Base-by-base conservation (phyloP, 2,797 vertebrate species). In the Lepus townsendii region DNA sequence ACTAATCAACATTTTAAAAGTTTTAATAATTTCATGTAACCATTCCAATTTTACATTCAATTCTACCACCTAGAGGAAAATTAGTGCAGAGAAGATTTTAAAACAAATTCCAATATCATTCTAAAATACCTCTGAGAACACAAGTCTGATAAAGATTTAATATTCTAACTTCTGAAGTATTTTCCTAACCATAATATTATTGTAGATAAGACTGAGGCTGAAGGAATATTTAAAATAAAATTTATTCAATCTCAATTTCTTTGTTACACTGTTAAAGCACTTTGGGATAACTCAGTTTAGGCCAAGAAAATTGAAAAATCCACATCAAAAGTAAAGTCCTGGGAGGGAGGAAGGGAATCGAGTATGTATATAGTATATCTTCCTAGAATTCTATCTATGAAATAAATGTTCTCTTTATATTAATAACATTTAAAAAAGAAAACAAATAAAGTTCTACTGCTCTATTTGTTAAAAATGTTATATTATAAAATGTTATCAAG, bases 31-130 rank as follows among this genome's bases (percentile, higher is more conserved):
- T 83, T 92, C 85, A 87, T 69, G 86, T 26, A 79, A 88, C 80
- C 54, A 80, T 79, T 88, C 50, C 79, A 68, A 86, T 79, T 96
- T 95, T 91, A 93, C 79, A 91, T 78, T 96, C 38, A 94, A 84
- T 77, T 90, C 5, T 2, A 96, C 9, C 57, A 85, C 42, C 88
- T 77, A 94, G 79, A 79, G n/a, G 60, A 92, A 87, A 84, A 86
- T 83, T 71, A 93, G 13, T 57, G 16, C 63, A 89, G 24, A 92
- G 35, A 85, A 94, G 77, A 26, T 60, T 82, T 91, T 90, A 80
- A 42, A 87, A 80, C 16, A 89, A 82, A 86, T 52, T 66, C 75
- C 30, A 90, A 65, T 65, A 73, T 78, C 50, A 93, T 11, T 90
- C 79, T 4, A 84, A 89, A 83, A 75, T 11, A 87, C 54, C 17